These are phyloP conservation scores for Rattus norvegicus DNA, from an alignment of 2,113 vertebrate species.

Conservation along the genomic window DNA sequence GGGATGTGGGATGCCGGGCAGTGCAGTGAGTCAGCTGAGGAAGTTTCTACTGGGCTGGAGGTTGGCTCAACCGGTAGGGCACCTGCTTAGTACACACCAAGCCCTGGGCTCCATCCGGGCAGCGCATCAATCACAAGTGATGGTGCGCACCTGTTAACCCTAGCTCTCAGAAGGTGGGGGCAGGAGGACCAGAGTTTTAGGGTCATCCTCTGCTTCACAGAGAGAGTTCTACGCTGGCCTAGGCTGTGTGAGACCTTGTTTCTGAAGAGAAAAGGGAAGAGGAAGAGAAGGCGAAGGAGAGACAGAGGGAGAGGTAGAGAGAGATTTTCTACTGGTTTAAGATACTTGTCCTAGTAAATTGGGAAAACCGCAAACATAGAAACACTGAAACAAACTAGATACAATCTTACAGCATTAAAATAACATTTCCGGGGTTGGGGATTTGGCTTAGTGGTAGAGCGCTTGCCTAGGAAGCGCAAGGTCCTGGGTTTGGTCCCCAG, in stretches of 20 bases:
- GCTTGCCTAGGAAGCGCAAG: too few species aligned
- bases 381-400: slow-evolving; percentile 29
- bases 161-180: neutral
- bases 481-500: too few species aligned
- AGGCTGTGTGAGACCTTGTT: neutral
- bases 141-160: neutral
- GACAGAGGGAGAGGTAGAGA: neutral
- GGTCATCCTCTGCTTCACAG: neutral
- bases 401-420: neutral
- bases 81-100: neutral
- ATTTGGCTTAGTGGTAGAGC: too few species aligned
- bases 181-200: neutral
- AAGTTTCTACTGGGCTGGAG: neutral
- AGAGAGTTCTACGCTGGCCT: neutral
- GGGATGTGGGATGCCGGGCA: neutral
- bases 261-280: too few species aligned
- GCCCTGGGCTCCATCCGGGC: neutral
- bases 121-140: too few species aligned
- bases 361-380: neutral
- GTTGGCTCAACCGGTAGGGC: neutral
- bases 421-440: neutral
- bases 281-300: neutral
- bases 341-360: neutral
- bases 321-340: neutral
- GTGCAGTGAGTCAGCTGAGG: neutral